Evolutionary conservation across 2,797 vertebrate species (phyloP), one percentile per base, ranked within the genome.

Genomic region (Poecilia picta): DNA sequence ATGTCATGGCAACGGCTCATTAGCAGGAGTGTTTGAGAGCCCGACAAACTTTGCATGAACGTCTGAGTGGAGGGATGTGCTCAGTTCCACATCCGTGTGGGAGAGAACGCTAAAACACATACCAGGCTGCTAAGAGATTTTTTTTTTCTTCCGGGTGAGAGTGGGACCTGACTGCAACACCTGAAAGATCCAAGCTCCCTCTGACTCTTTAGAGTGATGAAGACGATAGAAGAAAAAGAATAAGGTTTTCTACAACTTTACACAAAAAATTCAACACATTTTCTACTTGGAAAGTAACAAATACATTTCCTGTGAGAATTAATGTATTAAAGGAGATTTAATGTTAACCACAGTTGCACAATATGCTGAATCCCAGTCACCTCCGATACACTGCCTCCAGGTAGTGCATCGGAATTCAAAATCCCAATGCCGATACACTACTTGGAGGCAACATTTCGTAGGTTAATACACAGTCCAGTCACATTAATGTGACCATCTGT

Each of bases 1-100:
- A 89, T 7, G 31, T 81, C 79, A 81, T 85, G 85, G 89, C 80
- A 88, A 90, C 73, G 8, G 76, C 83, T 92, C 85, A 88, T 89
- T 80, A 81, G 81, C 46, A 64, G 87, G 62, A 81, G 83, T 76
- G 75, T 84, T 74, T 43, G 49, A 87, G 79, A n/a, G 76, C 62
- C 46, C n/a, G 55, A 45, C n/a, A 74, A 89, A 90, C 82, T 88
- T 85, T 83, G 51, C 82, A 72, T 81, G 41, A 78, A 23, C 0
- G 2, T 82, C 78, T 84, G 41, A 53, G 77, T 71, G 83, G 80
- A 72, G 5, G 36, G 73, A 75, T 28, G 55, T 36, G 72, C 20
- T 43, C 36, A 36, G 59, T 31, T 12, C 49, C 49, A 72, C 74
- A 66, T 72, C 25, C 64, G 20, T 25, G 79, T 11, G 3, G 73